These are phyloP conservation scores for Sebastolobus alascanus DNA, from an alignment of 2,797 vertebrate species.

Conservation along the genomic window DNA sequence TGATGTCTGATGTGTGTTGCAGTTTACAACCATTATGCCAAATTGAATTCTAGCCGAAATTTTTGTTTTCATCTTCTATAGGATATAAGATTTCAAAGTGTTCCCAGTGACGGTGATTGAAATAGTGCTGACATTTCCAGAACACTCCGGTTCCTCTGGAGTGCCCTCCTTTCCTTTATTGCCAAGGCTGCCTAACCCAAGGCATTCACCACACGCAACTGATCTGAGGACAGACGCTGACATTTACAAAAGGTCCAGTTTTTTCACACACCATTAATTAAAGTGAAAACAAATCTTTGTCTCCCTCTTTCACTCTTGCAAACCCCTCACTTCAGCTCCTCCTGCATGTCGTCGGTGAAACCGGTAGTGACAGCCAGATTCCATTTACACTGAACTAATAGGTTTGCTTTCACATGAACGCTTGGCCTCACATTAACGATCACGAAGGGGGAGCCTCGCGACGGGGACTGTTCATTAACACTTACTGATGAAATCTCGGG, in stretches of 20 bases:
- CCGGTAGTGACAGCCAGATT: slow-evolving; percentile 34
- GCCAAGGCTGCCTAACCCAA: slow-evolving; percentile 60
- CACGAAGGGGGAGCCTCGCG: neutral
- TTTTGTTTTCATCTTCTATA: slow-evolving; percentile 2
- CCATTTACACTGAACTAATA: slow-evolving; percentile 59
- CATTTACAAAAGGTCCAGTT: slow-evolving; percentile 75
- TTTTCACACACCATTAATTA: slow-evolving; percentile 76
- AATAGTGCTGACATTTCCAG: slow-evolving; percentile 67
- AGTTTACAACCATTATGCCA: neutral
- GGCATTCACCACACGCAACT: slow-evolving; percentile 54
- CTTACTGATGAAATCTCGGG: slow-evolving; percentile 36
- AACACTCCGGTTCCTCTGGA: slow-evolving; percentile 47
- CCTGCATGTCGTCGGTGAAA: neutral
- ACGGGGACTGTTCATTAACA: slow-evolving; percentile 7
- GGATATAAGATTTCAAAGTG: slow-evolving; percentile 23
- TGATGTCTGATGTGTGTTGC: no score
- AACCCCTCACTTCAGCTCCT: slow-evolving; percentile 10
- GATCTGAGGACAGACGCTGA: slow-evolving; percentile 76
- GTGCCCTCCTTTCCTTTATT: slow-evolving; percentile 52
- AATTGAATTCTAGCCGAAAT: neutral
- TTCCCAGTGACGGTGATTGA: slow-evolving; percentile 43
- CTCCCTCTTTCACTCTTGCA: slow-evolving; percentile 42
- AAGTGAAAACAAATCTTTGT: slow-evolving; percentile 67
- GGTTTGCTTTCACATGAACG: slow-evolving; percentile 44
- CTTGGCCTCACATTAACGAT: slow-evolving; percentile 50